Evolutionary conservation across 2,113 vertebrate species (phyloP), one percentile per base, ranked within the genome.

Genomic region (Calypte anna): DNA sequence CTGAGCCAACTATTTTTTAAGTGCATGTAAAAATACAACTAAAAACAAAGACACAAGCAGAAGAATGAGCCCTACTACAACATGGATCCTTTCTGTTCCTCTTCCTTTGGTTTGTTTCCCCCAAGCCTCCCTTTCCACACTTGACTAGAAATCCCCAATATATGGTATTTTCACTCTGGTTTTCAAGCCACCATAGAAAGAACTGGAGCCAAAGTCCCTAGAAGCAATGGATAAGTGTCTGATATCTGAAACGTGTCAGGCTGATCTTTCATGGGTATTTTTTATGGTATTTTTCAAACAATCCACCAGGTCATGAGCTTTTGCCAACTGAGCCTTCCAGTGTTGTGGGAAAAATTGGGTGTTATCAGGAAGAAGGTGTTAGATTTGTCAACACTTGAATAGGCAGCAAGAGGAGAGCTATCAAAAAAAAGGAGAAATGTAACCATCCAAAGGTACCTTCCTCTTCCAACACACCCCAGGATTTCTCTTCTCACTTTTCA

Each of bases 21-120:
- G 28, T 92, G 96, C 95, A 97, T 97, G 96, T 94, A 69, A 87
- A 87, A 91, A 75, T 87, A 92, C 61, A 75, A 95, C 89, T 91
- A 7, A 90, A 92, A 83, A 86, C 76, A 94, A 97, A 96, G 86
- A 94, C 67, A 63, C 84, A 95, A 86, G 55, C 91, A 95, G 92
- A 95, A 96, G 88, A 89, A 92, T 91, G 79, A 94, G 69, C 90
- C 90, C 90, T 88, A 75, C 61, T 81, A 78, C 66, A 46, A 90
- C 73, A 83, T 12, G 62, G 73, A 88, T 90, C 40, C 2, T 3
- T 93, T 81, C 15, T 94, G 93, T 91, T 90, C 55, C 31, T 70
- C 25, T 64, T 95, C 28, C 68, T 94, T 96, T 88, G 82, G n/a
- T 75, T 94, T 86, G 10, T 86, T 84, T 75, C 6, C 14, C 73